phyloP scores from a whole-genome alignment of 2,888 invertebrate genomes.

The Drosophila niveifrons region DNA sequence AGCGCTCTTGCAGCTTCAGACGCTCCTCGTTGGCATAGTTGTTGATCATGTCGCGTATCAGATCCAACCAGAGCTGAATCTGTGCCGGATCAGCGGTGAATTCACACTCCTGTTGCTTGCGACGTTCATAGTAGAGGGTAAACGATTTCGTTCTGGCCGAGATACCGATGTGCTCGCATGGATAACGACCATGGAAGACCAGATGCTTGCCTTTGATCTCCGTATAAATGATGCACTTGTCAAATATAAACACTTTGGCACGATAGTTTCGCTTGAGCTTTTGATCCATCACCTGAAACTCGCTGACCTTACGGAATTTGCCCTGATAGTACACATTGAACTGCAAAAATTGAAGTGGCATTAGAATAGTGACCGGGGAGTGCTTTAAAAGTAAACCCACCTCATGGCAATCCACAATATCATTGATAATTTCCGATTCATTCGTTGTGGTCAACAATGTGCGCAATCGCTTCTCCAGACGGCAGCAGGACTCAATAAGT shows the following conservation, averaged over 20 bases:
- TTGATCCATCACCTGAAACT: constrained; percentile 83
- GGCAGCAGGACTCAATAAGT: constrained; percentile 84
- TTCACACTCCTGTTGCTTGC: constrained; percentile 84
- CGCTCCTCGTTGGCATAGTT: constrained; percentile 83
- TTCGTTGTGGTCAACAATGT: constrained; percentile 83
- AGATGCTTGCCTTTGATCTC: constrained; percentile 84
- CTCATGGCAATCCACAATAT: constrained; percentile 84
- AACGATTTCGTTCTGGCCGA: constrained; percentile 80
- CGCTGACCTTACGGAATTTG: constrained; percentile 84
- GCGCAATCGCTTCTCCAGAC: constrained; percentile 84
- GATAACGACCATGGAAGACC: constrained; percentile 84
- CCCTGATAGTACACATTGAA: constrained; percentile 85
- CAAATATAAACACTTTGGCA: constrained; percentile 84
- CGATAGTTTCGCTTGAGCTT: constrained; percentile 82
- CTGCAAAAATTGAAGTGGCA: constrained; percentile 51
- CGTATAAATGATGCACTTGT: constrained; percentile 84
- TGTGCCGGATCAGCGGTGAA: constrained; percentile 79
- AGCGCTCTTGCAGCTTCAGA: constrained; percentile 80
- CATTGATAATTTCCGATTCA: constrained; percentile 85
- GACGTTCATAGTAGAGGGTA: constrained; percentile 83
- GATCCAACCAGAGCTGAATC: constrained; percentile 81
- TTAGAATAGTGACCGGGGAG: not conserved
- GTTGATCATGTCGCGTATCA: constrained; percentile 83
- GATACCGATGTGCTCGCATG: constrained; percentile 84
- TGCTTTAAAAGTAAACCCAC: constrained; percentile 46